phyloP scores from a whole-genome alignment of 2,113 vertebrate genomes.

The Eidolon helvum region DNA sequence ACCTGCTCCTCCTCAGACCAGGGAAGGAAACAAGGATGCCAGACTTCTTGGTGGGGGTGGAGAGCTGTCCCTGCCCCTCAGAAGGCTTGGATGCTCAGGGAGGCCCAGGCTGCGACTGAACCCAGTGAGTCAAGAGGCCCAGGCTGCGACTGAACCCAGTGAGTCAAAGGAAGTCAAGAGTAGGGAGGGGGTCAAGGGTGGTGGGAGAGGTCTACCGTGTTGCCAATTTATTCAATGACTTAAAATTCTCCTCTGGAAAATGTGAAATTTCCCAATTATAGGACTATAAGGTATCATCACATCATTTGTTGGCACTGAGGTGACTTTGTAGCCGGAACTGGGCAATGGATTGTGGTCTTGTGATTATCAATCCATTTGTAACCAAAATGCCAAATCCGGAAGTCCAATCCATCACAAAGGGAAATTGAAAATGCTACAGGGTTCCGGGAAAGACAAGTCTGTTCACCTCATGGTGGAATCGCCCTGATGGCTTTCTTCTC shows the following conservation, averaged over 20 bases:
- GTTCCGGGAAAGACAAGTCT: neutral
- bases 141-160: neutral
- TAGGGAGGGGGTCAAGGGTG: rapidly evolving
- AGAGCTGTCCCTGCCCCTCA: neutral
- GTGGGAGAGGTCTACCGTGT: neutral
- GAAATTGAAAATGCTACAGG: neutral
- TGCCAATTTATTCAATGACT: neutral
- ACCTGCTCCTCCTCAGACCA: neutral
- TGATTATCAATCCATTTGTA: neutral
- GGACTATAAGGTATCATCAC: neutral
- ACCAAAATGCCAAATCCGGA: neutral
- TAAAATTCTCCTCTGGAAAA: neutral
- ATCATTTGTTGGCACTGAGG: neutral
- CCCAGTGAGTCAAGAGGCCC: too few species aligned
- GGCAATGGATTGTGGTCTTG: neutral
- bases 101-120: rapidly evolving
- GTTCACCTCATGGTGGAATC: neutral
- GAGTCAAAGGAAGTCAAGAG: neutral
- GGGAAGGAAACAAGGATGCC: neutral
- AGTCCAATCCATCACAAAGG: neutral
- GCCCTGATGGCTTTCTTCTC: neutral
- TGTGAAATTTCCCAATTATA: neutral
- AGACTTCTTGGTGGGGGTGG: rapidly evolving
- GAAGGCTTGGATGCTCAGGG: neutral
- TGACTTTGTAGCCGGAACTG: neutral